Evolutionary conservation across 1,140 invertebrate species (phyloP).

Genomic region (Aphis craccivora): DNA sequence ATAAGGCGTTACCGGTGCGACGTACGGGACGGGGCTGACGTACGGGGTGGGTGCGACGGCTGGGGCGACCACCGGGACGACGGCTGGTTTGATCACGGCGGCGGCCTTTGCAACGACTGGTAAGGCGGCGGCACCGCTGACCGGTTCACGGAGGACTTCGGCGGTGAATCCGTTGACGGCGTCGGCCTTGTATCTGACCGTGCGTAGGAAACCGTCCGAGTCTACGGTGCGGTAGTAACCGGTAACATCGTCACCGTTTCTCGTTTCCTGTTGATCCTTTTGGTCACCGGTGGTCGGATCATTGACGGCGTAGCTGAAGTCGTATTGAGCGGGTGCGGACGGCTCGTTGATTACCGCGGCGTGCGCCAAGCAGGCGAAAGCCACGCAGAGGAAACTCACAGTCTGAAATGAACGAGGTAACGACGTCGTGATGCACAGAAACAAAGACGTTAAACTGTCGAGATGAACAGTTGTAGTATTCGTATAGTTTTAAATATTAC

Average conservation of each 20-base stretch:
- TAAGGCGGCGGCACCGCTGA: background rate
- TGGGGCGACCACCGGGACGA: conserved; percentile 60
- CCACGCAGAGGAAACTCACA: background rate
- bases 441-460: too few species aligned
- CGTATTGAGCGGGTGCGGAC: conserved; percentile 63
- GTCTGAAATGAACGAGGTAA: background rate
- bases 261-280: conserved; percentile 66
- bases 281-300: conserved; percentile 67
- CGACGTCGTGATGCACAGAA: background rate
- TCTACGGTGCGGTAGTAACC: conserved; percentile 67
- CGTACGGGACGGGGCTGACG: conserved; percentile 60
- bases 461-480: background rate
- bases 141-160: conserved; percentile 67
- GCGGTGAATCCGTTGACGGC: conserved; percentile 72
- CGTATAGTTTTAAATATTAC: background rate
- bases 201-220: conserved; percentile 67
- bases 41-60: background rate
- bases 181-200: conserved; percentile 71
- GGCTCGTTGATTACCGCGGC: conserved; percentile 33
- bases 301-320: conserved; percentile 67
- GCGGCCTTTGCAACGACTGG: conserved; percentile 38
- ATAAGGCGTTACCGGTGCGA: background rate
- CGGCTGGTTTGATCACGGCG: background rate
- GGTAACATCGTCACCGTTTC: conserved; percentile 66
- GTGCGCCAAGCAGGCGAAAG: background rate